These are phyloP conservation scores for Agrochola litura DNA, from an alignment of 2,888 invertebrate genomes.

Conservation along the genomic window DNA sequence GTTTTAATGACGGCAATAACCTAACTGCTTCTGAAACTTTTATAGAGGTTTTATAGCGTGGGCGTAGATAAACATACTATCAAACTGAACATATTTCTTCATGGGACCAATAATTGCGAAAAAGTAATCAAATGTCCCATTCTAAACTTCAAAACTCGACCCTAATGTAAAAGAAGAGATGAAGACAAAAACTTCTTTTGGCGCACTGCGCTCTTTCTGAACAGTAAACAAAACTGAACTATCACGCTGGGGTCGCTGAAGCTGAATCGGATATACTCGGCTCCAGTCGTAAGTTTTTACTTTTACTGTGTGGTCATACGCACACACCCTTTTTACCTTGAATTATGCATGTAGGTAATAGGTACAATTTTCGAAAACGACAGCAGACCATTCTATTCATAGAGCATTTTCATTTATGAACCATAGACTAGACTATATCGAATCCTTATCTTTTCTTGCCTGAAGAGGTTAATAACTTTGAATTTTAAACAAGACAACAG, in stretches of 20 bases:
- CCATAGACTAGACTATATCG: neutral
- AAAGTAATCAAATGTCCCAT: neutral
- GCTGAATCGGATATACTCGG: too few relatives aligned
- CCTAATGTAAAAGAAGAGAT: neutral
- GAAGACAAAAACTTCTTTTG: neutral
- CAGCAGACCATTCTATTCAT: neutral
- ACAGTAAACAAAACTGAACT: neutral
- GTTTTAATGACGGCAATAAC: too few relatives aligned
- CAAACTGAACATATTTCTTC: neutral
- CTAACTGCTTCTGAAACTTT: too few relatives aligned
- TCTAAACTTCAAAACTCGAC: neutral
- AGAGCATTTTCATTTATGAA: neutral
- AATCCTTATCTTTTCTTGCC: constrained; percentile 1
- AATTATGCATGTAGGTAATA: too few relatives aligned
- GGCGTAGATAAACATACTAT: neutral
- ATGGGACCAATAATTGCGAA: neutral
- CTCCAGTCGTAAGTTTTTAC: too few relatives aligned
- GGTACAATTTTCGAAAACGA: neutral
- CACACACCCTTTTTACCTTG: too few relatives aligned
- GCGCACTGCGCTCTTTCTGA: too few relatives aligned
- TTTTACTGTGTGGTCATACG: too few relatives aligned
- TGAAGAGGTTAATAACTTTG: constrained; percentile 24
- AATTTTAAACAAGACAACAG: constrained; percentile 28
- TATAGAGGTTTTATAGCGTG: too few relatives aligned
- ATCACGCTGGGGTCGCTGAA: too few relatives aligned